Percentiles rank a stretch among this genome's conserved stretches.
Conservation (phyloP, 2,888 invertebrate genomes). For the Digitonthophagus gazella region DNA sequence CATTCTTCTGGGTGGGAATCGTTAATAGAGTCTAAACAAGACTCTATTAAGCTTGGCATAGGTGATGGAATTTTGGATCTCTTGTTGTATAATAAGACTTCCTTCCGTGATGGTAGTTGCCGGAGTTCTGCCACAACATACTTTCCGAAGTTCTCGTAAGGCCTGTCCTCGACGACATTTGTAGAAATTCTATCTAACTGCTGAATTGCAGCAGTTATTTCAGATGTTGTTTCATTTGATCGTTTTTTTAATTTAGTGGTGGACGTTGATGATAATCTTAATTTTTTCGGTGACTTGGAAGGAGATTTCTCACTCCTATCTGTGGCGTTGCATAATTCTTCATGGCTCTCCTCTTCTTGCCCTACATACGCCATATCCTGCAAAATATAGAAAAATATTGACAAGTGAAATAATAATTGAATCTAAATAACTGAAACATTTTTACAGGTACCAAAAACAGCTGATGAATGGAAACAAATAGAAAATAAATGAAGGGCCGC, state of each 20-base stretch:
- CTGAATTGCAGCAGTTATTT: conserved; percentile 29
- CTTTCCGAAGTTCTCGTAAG: conserved; percentile 33
- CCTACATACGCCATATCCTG: too few relatives aligned
- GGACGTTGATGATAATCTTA: conserved; percentile 27
- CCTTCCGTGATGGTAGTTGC: conserved; percentile 29
- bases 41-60: conserved; percentile 16
- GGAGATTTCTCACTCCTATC: too few relatives aligned
- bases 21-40: conserved; percentile 7
- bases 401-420: too few relatives aligned
- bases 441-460: too few relatives aligned
- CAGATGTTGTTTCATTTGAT: conserved; percentile 22
- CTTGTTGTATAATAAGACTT: conserved; percentile 35
- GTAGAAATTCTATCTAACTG: conserved; percentile 28
- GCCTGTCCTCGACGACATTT: conserved; percentile 27
- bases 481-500: too few relatives aligned
- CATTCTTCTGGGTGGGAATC: conserved; percentile 9
- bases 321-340: too few relatives aligned
- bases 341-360: too few relatives aligned
- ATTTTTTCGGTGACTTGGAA: conserved; percentile 26
- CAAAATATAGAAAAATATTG: too few relatives aligned
- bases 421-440: too few relatives aligned
- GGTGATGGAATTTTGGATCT: conserved; percentile 31
- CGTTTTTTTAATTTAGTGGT: conserved; percentile 26
- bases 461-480: too few relatives aligned
- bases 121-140: conserved; percentile 33